Evolutionary conservation across 2,888 invertebrate species (phyloP), one percentile per base, ranked within the genome.

Genomic region (Alsophila aescularia): DNA sequence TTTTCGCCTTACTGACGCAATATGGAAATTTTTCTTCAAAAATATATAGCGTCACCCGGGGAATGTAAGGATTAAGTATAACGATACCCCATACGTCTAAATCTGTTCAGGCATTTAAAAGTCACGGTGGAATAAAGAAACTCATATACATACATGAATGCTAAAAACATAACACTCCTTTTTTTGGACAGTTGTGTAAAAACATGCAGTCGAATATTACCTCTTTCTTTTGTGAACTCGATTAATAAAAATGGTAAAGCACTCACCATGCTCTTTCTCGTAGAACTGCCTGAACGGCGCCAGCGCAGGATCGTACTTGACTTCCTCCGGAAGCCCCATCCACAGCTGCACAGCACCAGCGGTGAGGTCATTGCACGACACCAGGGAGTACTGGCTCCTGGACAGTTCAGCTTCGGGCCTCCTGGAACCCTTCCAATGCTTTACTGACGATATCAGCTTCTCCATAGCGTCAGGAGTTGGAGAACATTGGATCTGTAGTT

Each of bases 261-360:
- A 56, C 89, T 85, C 24, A 90, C 91, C 90, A 56, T 81, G 79
- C 27, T 88, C 87, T 48, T 86, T 90, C 54, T 93, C 93, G 50
- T 93, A 93, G 62, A 87, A 86, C 56, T 84, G 87, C 50, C 90
- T 81, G 65, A 94, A 94, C 8, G 93, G 90, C 18, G 93, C 93
- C 72, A 95, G 81, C 31, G 93, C 93, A 0, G 95, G 94, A 74
- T 95, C 95, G 59, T 94, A 92, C 39, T 94, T 93, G 58, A 95
- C 93, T 62, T 93, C 93, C 55, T 93, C 93, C 0, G 95, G 95
- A 6, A 95, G 70, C 6, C 92, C 92, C 15, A 93, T 84, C 95
- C 95, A 95, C 12, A 94, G 92, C 69, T 94, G 93, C 7, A 95
- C 77, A 0, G 93, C 92, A 0, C 93, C 93, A 12, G 93, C 92